These are phyloP conservation scores for Deroptyus accipitrinus DNA, from an alignment of 2,113 vertebrate species.

Conservation along the genomic window DNA sequence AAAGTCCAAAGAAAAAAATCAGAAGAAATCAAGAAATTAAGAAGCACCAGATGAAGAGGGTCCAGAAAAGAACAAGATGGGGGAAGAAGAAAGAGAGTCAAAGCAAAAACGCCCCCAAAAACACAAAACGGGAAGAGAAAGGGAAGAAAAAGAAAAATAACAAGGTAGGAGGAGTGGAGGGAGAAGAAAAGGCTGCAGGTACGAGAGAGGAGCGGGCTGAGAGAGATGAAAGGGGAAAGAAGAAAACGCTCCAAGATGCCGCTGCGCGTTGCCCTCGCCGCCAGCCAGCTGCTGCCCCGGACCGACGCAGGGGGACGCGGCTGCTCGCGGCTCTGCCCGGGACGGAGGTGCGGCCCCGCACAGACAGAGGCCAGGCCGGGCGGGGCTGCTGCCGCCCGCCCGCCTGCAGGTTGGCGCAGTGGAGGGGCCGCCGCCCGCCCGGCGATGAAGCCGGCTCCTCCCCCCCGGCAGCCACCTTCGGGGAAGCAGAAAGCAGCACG, in stretches of 20 bases:
- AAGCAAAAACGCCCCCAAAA: not conserved
- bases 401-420: conserved; percentile 75
- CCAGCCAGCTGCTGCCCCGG: not conserved
- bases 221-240: not conserved
- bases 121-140: not conserved
- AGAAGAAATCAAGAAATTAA: conserved; percentile 7
- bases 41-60: not conserved
- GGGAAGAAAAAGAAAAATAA: not conserved
- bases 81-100: not conserved
- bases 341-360: not conserved
- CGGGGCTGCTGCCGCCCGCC: conserved; percentile 14
- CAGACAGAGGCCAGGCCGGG: conserved; percentile 28
- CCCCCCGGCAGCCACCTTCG: not conserved
- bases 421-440: conserved; percentile 47
- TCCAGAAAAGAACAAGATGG: not conserved
- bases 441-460: not conserved
- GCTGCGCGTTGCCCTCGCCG: conserved; percentile 4
- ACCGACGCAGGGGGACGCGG: not conserved
- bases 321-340: not conserved
- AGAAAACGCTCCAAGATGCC: not conserved
- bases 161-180: not conserved
- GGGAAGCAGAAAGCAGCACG: not conserved
- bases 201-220: not conserved
- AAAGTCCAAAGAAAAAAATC: conserved; percentile 46
- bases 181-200: not conserved